phyloP scores from a whole-genome alignment of 2,888 invertebrate genomes.

The Hypsopygia costalis region DNA sequence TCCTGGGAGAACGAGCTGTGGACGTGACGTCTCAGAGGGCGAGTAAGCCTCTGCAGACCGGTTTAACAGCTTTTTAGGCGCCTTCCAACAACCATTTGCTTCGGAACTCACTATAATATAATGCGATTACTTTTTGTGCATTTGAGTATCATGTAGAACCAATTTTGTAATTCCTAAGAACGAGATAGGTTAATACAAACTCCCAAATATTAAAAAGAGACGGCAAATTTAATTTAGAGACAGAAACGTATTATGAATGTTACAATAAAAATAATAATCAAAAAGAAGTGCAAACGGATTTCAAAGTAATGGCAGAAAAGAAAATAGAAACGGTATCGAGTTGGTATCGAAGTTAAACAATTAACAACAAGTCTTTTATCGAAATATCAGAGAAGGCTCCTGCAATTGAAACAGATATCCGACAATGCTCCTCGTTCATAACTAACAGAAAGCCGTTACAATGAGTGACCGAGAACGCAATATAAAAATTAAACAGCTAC shows the following conservation, averaged over 20 bases:
- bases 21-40: constrained; percentile 17
- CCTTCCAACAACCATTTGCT: constrained; percentile 13
- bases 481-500: constrained; percentile 12
- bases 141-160: not conserved
- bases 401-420: constrained; percentile 46
- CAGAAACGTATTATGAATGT: not conserved
- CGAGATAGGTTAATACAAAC: not conserved
- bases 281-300: not conserved
- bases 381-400: constrained; percentile 34
- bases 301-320: constrained; percentile 16
- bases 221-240: not conserved
- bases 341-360: constrained; percentile 26
- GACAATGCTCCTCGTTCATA: constrained; percentile 47
- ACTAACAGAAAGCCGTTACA: constrained; percentile 54
- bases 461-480: constrained; percentile 37
- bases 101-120: constrained; percentile 16
- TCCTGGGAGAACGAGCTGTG: constrained; percentile 10
- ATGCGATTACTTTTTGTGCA: constrained; percentile 2
- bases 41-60: constrained; percentile 9
- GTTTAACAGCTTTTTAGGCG: constrained; percentile 23
- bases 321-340: no score
- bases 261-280: not conserved
- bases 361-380: constrained; percentile 29
- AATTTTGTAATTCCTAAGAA: not conserved
- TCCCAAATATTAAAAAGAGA: not conserved